Conservation (phyloP, 2,113 vertebrate genomes). For the Saccopteryx leptura region DNA sequence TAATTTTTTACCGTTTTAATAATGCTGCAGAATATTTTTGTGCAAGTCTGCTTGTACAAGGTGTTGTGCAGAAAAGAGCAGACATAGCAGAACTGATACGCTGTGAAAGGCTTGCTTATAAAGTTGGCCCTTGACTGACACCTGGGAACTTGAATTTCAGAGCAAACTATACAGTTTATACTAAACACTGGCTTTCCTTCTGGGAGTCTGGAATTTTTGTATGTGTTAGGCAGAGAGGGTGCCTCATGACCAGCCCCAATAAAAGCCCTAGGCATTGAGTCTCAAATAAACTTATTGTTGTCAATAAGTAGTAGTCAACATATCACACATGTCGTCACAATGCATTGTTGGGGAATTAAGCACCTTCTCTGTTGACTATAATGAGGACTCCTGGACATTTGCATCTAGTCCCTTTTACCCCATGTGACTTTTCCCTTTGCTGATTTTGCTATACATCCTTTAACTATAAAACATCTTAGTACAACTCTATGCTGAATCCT, state of each 20-base stretch:
- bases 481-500: neutral
- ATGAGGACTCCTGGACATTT: neutral
- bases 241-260: neutral
- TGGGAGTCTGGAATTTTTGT: neutral
- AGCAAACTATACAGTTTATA: neutral
- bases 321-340: neutral
- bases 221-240: neutral
- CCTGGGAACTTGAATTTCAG: neutral
- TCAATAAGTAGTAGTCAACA: neutral
- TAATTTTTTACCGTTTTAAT: conserved; percentile 4
- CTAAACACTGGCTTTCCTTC: neutral
- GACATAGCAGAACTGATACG: neutral
- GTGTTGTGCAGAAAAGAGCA: neutral
- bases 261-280: neutral
- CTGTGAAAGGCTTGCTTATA: conserved; percentile 11
- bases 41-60: neutral
- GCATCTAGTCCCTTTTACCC: neutral
- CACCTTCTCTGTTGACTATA: neutral
- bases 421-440: neutral
- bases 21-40: neutral
- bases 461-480: neutral
- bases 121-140: neutral
- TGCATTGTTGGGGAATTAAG: neutral
- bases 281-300: neutral
- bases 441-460: neutral